Conservation (phyloP, 2,113 vertebrate genomes). For the Callopanchax toddi region DNA sequence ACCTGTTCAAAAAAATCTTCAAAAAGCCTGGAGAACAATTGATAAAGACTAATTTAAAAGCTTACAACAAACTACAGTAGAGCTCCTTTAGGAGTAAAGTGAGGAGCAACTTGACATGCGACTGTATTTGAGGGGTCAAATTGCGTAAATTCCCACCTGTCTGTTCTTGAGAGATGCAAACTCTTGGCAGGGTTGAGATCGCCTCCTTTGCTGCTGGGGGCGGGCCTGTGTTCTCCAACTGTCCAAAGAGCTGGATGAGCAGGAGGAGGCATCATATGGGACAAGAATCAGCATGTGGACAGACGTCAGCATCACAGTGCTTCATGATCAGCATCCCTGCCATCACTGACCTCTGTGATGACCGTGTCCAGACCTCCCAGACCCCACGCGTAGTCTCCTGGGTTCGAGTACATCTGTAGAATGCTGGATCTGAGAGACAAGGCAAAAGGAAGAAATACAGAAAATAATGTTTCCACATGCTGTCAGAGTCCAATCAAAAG, state of each 20-base stretch:
- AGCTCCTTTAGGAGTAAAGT: too few relatives aligned
- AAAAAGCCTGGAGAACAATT: not conserved
- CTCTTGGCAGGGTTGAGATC: conserved; percentile 89
- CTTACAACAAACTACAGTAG: too few relatives aligned
- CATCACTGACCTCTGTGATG: conserved; percentile 89
- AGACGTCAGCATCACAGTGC: too few relatives aligned
- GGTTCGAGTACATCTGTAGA: conserved; percentile 87
- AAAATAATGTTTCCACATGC: too few relatives aligned
- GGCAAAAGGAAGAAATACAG: not conserved
- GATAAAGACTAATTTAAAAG: too few relatives aligned
- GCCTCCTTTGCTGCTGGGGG: conserved; percentile 90
- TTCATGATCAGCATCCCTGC: conserved; percentile 1
- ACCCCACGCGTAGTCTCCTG: conserved; percentile 94
- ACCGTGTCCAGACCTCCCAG: conserved; percentile 91
- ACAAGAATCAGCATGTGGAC: not conserved
- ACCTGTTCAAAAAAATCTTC: too few relatives aligned
- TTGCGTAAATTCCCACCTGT: conserved; percentile 78
- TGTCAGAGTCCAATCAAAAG: conserved; percentile 17
- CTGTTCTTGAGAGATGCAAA: conserved; percentile 92
- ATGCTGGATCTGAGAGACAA: conserved; percentile 82
- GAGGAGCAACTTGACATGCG: too few relatives aligned
- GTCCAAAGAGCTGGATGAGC: conserved; percentile 85
- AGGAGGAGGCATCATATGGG: not conserved
- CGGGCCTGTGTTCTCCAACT: conserved; percentile 88
- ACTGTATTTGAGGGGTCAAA: not conserved